phyloP scores from a whole-genome alignment of 2,888 invertebrate species.

The Andrena camellia region DNA sequence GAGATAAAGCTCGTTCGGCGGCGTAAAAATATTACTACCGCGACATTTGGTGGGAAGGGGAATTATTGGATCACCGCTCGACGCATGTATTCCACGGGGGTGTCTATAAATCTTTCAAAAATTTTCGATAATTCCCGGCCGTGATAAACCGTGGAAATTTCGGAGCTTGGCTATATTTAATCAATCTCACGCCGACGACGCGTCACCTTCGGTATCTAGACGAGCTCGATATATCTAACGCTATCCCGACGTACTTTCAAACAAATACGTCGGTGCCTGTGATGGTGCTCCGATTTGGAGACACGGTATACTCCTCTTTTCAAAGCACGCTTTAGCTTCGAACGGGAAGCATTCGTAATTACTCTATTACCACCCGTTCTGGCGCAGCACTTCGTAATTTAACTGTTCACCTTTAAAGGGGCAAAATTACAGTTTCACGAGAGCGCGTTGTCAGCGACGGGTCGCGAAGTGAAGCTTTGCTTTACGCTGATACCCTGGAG shows the following conservation, averaged over 20 bases:
- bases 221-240: background rate
- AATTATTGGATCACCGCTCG: conserved; percentile 4
- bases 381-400: background rate
- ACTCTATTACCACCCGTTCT: background rate
- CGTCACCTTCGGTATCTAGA: background rate
- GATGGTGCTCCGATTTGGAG: too few species aligned
- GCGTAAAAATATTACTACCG: conserved; percentile 8
- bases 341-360: background rate
- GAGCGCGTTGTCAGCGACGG: background rate
- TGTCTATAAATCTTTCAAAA: conserved; percentile 22
- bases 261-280: background rate
- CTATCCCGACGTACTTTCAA: too few species aligned
- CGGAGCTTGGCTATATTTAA: conserved; percentile 66
- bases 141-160: conserved; percentile 31
- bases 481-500: background rate
- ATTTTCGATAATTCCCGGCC: conserved; percentile 31
- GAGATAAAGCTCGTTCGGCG: background rate
- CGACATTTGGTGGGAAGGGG: background rate
- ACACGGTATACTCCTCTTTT: too few species aligned
- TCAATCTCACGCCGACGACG: conserved; percentile 13
- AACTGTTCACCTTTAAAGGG: background rate
- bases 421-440: background rate
- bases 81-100: background rate
- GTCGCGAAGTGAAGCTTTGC: conserved; percentile 66
- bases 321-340: too few species aligned